Base-by-base conservation (phyloP, 2,113 vertebrate genomes). In the Gallinago paraguaiae region DNA sequence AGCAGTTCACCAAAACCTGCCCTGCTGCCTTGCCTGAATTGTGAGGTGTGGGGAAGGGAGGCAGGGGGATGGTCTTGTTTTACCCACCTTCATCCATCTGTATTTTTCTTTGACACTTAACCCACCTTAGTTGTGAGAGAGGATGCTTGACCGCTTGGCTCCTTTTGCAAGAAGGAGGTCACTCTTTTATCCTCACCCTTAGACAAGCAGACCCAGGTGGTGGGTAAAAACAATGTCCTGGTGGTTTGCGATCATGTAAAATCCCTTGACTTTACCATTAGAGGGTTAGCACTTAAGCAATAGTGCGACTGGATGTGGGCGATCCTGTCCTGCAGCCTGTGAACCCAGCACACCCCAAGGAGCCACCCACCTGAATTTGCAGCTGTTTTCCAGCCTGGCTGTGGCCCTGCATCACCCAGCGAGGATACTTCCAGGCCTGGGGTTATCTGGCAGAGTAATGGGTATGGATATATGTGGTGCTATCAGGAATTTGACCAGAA, bases 331-430 rank as follows among this genome's bases (percentile, higher is more conserved):
- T 50, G 53, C 53, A 59, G 43, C 19, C 51, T 11, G 5, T 17
- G 30, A 72, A 17, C n/a, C 23, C 46, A 77, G 31, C 63, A 83
- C 24, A 83, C 24, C 22, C 37, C 0, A 1, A 64, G 63, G 39
- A 86, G 39, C 10, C 24, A 61, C 8, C 13, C 0, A 0, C 51
- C 54, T 83, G 48, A 19, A 35, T 54, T 50, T 84, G 28, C 39
- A 35, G n/a, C 25, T 60, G 31, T 63, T 72, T 86, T 77, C 35
- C 46, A 80, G n/a, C 11, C n/a, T 51, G 56, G 6, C 18, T 14
- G 0, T 33, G 30, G 61, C 1, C 0, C 46, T 86, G 37, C 31
- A 48, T 35, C 43, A 35, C n/a, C 18, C 13, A 89, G n/a, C 1
- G 6, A 51, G 39, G 39, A 20, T 15, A 4, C 9, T 90, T 89